These are phyloP conservation scores for Bombus confusus DNA, from an alignment of 1,140 invertebrate species.

Conservation along the genomic window DNA sequence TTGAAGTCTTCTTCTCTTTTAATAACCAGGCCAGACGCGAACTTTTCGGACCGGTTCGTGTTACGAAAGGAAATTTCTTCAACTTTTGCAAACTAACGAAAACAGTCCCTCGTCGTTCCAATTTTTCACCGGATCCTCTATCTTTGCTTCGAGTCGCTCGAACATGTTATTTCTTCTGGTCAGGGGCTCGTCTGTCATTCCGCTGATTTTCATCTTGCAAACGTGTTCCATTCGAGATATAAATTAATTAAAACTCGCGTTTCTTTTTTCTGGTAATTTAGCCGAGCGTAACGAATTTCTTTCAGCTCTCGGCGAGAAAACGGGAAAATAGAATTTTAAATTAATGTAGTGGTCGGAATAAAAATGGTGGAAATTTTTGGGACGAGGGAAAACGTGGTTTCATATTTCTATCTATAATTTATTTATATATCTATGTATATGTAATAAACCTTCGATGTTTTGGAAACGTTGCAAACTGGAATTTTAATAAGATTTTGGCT, in stretches of 20 bases:
- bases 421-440: background rate
- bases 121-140: background rate
- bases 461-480: background rate
- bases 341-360: background rate
- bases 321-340: background rate
- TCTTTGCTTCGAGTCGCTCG: background rate
- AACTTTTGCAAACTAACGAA: background rate
- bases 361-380: background rate
- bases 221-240: background rate
- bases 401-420: background rate
- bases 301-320: background rate
- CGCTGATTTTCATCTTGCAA: background rate
- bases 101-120: background rate
- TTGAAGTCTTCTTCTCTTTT: background rate
- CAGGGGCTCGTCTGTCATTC: background rate
- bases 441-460: background rate
- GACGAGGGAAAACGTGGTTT: background rate
- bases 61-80: background rate
- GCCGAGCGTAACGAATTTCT: background rate
- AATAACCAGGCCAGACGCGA: background rate
- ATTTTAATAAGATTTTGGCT: background rate
- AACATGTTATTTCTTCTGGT: background rate
- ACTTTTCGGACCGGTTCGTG: background rate
- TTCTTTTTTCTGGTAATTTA: background rate
- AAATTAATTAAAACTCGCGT: background rate